Conservation (phyloP, 2,888 invertebrate species). For the Esperia sulphurella region DNA sequence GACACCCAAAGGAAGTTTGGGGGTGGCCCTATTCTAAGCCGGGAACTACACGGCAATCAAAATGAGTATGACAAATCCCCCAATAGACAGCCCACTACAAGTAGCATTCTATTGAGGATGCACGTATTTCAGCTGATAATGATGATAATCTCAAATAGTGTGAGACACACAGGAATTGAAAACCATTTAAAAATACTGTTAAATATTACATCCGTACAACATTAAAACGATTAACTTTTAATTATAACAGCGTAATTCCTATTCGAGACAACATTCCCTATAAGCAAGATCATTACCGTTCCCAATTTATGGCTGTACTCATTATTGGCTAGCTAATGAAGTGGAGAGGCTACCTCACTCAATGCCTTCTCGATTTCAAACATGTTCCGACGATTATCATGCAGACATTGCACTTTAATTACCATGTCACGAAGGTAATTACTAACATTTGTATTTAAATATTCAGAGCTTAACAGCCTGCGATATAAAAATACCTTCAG, state of each 20-base stretch:
- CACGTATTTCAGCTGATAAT: no score
- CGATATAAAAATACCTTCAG: not conserved
- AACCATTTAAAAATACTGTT: not conserved
- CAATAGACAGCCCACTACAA: no score
- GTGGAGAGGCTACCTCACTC: constrained; percentile 17
- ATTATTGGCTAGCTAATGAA: constrained; percentile 30
- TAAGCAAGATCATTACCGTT: constrained; percentile 27
- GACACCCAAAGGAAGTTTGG: no score
- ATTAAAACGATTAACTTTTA: not conserved
- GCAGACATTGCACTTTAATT: constrained; percentile 26
- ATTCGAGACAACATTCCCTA: constrained; percentile 15
- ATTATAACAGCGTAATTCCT: not conserved
- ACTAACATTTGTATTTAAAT: constrained; percentile 46
- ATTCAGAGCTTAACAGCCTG: constrained; percentile 13
- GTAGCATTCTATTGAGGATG: no score
- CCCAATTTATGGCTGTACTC: constrained; percentile 32
- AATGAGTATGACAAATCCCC: no score
- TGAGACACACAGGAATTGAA: not conserved
- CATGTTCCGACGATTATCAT: constrained; percentile 22
- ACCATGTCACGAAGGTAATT: constrained; percentile 36
- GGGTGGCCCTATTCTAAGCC: no score
- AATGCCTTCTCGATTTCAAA: constrained; percentile 16
- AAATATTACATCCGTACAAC: not conserved
- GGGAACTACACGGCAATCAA: no score
- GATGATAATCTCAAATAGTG: no score